Percentiles rank a stretch among this genome's conserved stretches.
phyloP scores from a whole-genome alignment of 2,113 vertebrate genomes.

The Vulpes lagopus region DNA sequence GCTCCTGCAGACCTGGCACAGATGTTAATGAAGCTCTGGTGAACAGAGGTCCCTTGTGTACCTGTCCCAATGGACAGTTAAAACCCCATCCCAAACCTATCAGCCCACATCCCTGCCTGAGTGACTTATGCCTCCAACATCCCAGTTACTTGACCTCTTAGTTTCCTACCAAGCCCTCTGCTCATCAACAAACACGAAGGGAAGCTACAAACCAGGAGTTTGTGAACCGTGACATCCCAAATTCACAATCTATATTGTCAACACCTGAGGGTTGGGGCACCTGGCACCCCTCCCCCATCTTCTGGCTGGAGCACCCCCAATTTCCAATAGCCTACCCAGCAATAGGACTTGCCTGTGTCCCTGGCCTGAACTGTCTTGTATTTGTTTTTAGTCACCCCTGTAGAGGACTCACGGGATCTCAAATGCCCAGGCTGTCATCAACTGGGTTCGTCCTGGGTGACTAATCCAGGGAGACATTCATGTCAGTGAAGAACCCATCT shows the following conservation, averaged over 20 bases:
- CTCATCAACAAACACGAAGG: not conserved
- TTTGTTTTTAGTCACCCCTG: rapidly evolving
- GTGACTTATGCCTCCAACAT: not conserved
- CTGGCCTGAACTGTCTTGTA: not conserved
- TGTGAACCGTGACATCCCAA: not conserved
- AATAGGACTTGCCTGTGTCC: not conserved
- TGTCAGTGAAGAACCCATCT: not conserved
- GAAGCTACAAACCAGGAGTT: not conserved
- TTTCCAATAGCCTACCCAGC: not conserved
- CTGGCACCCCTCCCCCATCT: not conserved
- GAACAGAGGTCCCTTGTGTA: not conserved
- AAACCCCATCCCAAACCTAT: not conserved
- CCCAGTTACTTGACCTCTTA: not conserved
- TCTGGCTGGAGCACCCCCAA: not conserved
- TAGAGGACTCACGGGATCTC: not conserved
- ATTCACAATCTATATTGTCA: not conserved
- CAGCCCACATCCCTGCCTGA: not conserved
- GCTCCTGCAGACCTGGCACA: not conserved
- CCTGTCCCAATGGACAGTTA: not conserved
- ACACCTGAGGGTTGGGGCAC: not conserved
- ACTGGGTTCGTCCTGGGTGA: too few relatives aligned
- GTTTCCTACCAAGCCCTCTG: not conserved
- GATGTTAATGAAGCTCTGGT: not conserved
- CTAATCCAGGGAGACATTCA: not conserved
- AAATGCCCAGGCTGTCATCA: not conserved